Conservation (phyloP, 2,113 vertebrate species). For the Pterophyllum scalare region DNA sequence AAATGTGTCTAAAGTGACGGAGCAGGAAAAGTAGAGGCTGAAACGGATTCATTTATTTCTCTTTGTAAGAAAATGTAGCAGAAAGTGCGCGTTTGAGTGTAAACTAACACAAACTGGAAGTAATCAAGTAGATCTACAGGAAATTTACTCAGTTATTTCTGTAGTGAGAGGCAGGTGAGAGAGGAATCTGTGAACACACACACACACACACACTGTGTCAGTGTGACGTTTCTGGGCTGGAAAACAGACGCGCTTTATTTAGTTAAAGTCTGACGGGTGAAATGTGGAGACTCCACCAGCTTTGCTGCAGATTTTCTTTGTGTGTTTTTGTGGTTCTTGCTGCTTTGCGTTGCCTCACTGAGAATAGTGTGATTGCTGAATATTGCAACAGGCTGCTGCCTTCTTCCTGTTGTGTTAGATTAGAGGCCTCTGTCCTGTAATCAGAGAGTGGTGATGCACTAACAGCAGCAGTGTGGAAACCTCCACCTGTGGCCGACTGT, state of each 20-base stretch:
- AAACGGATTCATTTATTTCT: neutral
- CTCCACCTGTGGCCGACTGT: neutral
- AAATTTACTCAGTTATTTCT: neutral
- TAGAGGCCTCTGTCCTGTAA: neutral
- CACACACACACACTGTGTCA: neutral
- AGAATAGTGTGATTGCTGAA: too few species aligned
- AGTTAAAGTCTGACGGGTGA: neutral
- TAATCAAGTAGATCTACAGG: neutral
- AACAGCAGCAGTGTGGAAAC: neutral
- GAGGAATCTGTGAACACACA: slow-evolving; percentile 5
- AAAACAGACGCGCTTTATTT: rapidly evolving
- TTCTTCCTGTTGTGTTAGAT: neutral
- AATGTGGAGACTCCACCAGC: neutral
- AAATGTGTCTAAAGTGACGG: too few species aligned
- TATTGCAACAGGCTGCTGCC: neutral
- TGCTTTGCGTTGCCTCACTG: neutral
- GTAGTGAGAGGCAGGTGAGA: slow-evolving; percentile 2
- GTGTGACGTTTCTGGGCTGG: neutral
- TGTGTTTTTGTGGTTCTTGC: neutral
- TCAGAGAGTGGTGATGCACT: neutral
- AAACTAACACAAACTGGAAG: neutral
- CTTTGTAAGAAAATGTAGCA: neutral
- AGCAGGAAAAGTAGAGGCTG: too few species aligned
- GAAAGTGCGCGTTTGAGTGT: too few species aligned
- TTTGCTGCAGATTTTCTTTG: too few species aligned